Conservation (phyloP, 1,140 invertebrate genomes). For the Drosophila parabipectinata region DNA sequence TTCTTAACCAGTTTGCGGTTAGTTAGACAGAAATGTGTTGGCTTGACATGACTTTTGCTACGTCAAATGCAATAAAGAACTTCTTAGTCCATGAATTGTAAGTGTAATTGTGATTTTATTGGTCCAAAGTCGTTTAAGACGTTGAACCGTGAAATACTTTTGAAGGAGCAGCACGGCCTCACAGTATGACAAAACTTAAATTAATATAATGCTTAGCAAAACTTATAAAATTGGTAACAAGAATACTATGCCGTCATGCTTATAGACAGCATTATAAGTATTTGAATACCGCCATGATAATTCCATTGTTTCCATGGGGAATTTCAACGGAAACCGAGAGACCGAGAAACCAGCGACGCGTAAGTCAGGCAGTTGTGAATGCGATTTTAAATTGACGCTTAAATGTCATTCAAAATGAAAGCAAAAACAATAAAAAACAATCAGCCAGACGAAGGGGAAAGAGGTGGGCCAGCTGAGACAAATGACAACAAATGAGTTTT, state of each 20-base stretch:
- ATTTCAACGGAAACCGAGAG: constrained; percentile 44
- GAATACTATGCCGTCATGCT: constrained; percentile 48
- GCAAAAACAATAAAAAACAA: constrained; percentile 52
- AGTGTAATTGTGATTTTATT: constrained; percentile 50
- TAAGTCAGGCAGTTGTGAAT: constrained; percentile 72
- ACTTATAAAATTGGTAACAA: constrained; percentile 35
- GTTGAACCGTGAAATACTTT: constrained; percentile 11
- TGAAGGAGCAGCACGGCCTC: neutral
- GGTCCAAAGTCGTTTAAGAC: constrained; percentile 6
- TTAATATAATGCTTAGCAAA: constrained; percentile 7
- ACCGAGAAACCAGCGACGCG: constrained; percentile 59
- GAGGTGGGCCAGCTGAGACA: constrained; percentile 29
- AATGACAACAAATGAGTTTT: constrained; percentile 77
- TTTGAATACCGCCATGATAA: constrained; percentile 27
- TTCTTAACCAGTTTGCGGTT: constrained; percentile 74
- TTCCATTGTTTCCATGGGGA: constrained; percentile 53
- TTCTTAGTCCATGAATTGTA: constrained; percentile 38
- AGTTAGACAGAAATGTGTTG: constrained; percentile 66
- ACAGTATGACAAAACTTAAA: constrained; percentile 1
- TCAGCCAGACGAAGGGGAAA: neutral
- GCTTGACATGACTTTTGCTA: constrained; percentile 52
- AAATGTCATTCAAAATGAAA: constrained; percentile 70
- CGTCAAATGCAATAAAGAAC: constrained; percentile 48
- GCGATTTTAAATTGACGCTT: constrained; percentile 70
- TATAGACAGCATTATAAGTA: constrained; percentile 29